Base-by-base conservation (phyloP, 1,140 invertebrate genomes). In the Drosophila dunni region DNA sequence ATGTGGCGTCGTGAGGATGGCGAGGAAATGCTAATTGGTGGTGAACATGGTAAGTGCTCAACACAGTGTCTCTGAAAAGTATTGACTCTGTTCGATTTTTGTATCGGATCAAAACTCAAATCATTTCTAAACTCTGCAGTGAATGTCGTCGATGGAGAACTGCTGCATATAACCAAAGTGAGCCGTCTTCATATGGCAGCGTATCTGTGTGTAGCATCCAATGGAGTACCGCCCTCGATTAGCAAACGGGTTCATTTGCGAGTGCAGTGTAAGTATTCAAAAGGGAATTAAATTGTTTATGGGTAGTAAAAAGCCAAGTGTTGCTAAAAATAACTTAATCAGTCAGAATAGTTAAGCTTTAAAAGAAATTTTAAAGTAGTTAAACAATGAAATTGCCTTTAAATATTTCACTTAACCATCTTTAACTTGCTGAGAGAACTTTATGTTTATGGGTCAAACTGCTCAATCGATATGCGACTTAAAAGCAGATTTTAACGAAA, bases 1-100 rank as follows among this genome's bases (percentile, higher is more conserved):
- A 97, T 97, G 95, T 98, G 97, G 97, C 93, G 97, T 46, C 93
- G 97, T 45, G 97, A 98, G 93, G 97, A 98, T 86, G 96, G 96
- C 45, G 95, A 96, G 90, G 96, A 96, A 85, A 97, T 97, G 91
- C 95, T 96, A 91, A 97, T 97, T 92, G 97, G 97, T 90, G 96
- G 96, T 15, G 95, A 97, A 90, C 95, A 94, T 81, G 96, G 96
- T 97, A 94, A 81, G 91, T 88, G 36, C 44, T 57, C 42, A 54
- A 20, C 40, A 10, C 64, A 46, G 17, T 57, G 17, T 73, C 38
- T 63, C 7, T 24, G 29, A 51, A 48, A 42, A 62, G 48, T 46
- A 20, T 20, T 20, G 17, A 20, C 17, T 17, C 29, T 40, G 60
- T 64, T 34, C 51, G 13, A 68, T 53, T 2, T 45, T 20, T 36